phyloP scores from a whole-genome alignment of 2,888 invertebrate genomes.

The Tiphia femorata region DNA sequence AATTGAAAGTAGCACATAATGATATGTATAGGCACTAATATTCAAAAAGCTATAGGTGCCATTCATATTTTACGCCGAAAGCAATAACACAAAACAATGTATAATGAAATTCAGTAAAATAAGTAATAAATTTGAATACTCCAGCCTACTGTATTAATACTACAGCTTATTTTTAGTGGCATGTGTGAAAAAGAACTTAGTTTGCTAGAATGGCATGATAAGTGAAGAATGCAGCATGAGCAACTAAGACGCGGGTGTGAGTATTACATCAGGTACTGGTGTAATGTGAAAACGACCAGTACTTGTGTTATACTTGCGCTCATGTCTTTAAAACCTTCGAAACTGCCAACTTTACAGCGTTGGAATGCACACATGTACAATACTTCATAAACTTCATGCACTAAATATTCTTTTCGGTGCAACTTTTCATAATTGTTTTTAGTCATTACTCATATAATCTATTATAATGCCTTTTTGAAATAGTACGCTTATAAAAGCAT shows the following conservation, averaged over 20 bases:
- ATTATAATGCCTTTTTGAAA: background rate
- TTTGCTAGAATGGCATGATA: conserved; percentile 65
- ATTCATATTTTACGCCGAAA: no score
- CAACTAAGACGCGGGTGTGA: conserved; percentile 80
- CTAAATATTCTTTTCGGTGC: conserved; percentile 8
- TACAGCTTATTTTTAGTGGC: conserved; percentile 63
- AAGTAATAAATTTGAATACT: conserved; percentile 4
- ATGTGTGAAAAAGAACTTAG: conserved; percentile 58
- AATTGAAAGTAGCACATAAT: no score
- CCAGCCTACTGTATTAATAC: conserved; percentile 26
- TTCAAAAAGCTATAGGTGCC: no score
- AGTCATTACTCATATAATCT: background rate
- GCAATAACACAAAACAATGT: no score
- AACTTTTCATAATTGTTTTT: conserved; percentile 17
- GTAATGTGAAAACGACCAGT: conserved; percentile 77
- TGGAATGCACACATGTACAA: conserved; percentile 50
- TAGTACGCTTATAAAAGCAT: background rate
- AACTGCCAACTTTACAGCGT: conserved; percentile 55
- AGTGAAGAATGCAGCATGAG: conserved; percentile 67
- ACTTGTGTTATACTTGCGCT: conserved; percentile 93
- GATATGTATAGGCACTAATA: no score
- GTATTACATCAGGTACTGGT: conserved; percentile 99
- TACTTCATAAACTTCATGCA: conserved; percentile 23
- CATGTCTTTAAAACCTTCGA: conserved; percentile 63
- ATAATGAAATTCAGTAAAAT: background rate